Evolutionary conservation across 2,113 vertebrate species (phyloP), one percentile per base, ranked within the genome.

Genomic region (Saguinus imperator): DNA sequence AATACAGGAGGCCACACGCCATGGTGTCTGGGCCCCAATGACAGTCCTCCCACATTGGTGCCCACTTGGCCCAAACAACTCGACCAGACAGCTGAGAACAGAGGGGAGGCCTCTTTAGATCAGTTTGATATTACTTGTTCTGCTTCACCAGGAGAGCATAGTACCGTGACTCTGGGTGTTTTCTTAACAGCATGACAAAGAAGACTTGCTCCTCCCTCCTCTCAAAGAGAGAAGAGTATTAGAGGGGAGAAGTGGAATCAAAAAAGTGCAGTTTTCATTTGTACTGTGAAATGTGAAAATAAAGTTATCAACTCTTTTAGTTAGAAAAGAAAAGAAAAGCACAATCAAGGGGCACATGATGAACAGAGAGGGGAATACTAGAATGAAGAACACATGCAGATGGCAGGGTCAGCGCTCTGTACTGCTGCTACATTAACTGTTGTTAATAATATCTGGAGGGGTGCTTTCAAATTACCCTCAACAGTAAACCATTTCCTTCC

Each of bases 291-390:
- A 64, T 13, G 61, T 29, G 61, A 64, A 64, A 64, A 61, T 61
- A 61, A 61, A 61, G 21, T 64, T 64, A 29, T 29, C 61, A 25
- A 61, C 10, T 64, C 61, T 64, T 29, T 64, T 12, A 64, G 27
- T 29, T 64, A 64, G 29, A 29, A 64, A 64, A 13, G 27, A 61
- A 25, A 61, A 27, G 25, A 61, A 29, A 58, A 92, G 66, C 11
- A 20, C 58, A 58, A 48, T 40, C 43, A 32, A 37, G 0, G 27
- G 13, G 18, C 7, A 1, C 0, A 0, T 8, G 17, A 10, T 5
- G 6, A 6, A 5, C 27, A 43, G 50, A 82, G 40, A 89, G 48
- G 27, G 12, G 12, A 27, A 35, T 6, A 1, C 2, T 14, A 66
- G 16, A 58, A 37, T 23, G 23, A 37, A 73, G 52, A 13, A 13